Conservation (phyloP, 2,888 invertebrate species). For the Incurvaria masculella region DNA sequence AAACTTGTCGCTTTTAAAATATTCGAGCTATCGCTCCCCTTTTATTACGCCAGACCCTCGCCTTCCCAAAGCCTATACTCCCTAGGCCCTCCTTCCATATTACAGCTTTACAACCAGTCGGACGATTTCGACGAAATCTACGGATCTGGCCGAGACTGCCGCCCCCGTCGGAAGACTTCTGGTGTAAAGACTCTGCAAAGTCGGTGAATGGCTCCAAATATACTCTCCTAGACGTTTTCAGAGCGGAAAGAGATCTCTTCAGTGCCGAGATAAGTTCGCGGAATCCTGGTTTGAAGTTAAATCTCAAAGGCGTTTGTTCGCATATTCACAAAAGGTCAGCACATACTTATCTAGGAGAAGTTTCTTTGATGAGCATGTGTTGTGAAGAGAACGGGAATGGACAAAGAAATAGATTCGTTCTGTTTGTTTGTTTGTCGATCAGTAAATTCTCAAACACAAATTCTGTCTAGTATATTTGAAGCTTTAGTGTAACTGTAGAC, state of each 20-base stretch:
- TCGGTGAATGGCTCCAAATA: neutral
- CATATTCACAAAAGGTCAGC: no score
- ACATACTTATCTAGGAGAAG: no score
- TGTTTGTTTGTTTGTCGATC: no score
- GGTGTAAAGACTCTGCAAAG: neutral
- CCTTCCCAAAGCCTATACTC: neutral
- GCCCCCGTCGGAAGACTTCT: neutral
- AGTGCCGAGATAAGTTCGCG: neutral
- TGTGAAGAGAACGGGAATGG: no score
- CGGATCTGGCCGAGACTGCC: neutral
- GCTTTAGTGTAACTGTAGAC: no score
- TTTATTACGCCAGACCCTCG: neutral
- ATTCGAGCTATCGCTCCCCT: neutral
- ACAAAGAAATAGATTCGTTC: no score
- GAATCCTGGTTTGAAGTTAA: neutral
- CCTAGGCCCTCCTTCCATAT: neutral
- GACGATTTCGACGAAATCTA: neutral
- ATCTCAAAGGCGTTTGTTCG: no score
- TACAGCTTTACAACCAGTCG: neutral
- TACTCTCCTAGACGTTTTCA: neutral
- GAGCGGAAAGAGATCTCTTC: neutral
- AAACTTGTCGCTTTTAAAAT: no score
- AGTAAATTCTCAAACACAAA: no score
- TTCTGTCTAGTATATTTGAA: no score
- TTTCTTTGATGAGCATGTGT: no score